phyloP scores from a whole-genome alignment of 2,113 vertebrate species.

The Sardina pilchardus region DNA sequence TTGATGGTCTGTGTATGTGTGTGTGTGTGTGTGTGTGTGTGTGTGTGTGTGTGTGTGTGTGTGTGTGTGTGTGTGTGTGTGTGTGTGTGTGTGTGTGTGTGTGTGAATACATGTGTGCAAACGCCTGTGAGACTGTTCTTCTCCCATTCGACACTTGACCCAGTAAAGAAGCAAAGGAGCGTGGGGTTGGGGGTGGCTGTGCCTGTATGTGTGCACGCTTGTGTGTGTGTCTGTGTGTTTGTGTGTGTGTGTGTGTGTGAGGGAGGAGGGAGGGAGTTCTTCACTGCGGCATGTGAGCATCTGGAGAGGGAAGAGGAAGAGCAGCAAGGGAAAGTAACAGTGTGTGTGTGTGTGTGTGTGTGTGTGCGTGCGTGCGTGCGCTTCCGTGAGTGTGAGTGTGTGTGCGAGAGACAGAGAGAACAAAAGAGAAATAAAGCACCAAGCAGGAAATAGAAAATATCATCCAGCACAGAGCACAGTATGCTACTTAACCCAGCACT shows the following conservation, averaged over 20 bases:
- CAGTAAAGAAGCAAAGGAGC: constrained; percentile 34
- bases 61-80: not conserved
- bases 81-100: not conserved
- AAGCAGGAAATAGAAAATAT: too few species aligned
- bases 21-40: not conserved
- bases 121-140: constrained; percentile 7
- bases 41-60: not conserved
- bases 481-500: too few species aligned
- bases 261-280: not conserved
- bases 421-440: not conserved
- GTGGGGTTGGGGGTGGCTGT: not conserved
- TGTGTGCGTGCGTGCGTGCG: not conserved
- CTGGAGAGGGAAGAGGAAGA: not conserved
- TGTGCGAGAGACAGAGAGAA: not conserved
- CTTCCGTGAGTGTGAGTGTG: constrained; percentile 1
- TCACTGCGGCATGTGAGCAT: constrained; percentile 29
- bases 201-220: not conserved
- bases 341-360: constrained; percentile 1
- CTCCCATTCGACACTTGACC: constrained; percentile 39
- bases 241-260: constrained; percentile 5
- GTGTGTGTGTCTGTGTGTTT: not conserved
- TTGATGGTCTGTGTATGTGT: not conserved
- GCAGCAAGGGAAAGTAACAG: too few species aligned
- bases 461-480: too few species aligned
- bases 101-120: not conserved